A percentile compares a stretch with the other conserved stretches of the same genome.
Conservation (phyloP, 2,797 vertebrate species). For the Orestias chungarensis region DNA sequence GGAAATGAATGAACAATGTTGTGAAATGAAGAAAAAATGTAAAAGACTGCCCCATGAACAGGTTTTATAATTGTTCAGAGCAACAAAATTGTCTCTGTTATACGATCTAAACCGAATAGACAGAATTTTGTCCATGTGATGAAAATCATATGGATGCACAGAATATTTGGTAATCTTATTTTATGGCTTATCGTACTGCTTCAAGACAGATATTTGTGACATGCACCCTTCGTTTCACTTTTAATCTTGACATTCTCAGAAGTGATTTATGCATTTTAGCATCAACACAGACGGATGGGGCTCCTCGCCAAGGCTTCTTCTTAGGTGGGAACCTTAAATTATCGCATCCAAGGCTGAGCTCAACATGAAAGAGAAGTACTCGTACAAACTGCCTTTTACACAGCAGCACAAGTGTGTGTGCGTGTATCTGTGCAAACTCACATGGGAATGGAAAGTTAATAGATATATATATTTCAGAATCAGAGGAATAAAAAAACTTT, state of each 20-base stretch:
- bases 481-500: too few relatives aligned
- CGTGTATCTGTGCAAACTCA: conserved; percentile 9
- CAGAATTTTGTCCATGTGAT: background rate
- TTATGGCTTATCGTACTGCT: conserved; percentile 19
- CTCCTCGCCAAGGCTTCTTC: conserved; percentile 50
- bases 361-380: conserved; percentile 40
- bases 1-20: too few relatives aligned
- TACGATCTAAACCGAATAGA: background rate
- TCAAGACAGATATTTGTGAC: conserved; percentile 46
- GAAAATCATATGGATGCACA: conserved; percentile 3
- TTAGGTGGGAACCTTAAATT: conserved; percentile 52
- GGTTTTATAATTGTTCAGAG: background rate
- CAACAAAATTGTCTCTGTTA: background rate
- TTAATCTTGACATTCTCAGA: conserved; percentile 41
- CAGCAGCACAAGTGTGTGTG: background rate
- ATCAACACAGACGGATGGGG: conserved; percentile 59
- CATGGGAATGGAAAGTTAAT: conserved; percentile 7
- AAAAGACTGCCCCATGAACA: too few relatives aligned
- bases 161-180: conserved; percentile 23
- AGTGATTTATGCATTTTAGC: conserved; percentile 59
- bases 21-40: too few relatives aligned
- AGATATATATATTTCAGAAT: too few relatives aligned
- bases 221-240: conserved; percentile 44
- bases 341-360: conserved; percentile 60
- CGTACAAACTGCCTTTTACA: conserved; percentile 11